Evolutionary conservation across 2,888 invertebrate genomes (phyloP), one percentile per base, ranked within the genome.

Genomic region (Elysia crispata): DNA sequence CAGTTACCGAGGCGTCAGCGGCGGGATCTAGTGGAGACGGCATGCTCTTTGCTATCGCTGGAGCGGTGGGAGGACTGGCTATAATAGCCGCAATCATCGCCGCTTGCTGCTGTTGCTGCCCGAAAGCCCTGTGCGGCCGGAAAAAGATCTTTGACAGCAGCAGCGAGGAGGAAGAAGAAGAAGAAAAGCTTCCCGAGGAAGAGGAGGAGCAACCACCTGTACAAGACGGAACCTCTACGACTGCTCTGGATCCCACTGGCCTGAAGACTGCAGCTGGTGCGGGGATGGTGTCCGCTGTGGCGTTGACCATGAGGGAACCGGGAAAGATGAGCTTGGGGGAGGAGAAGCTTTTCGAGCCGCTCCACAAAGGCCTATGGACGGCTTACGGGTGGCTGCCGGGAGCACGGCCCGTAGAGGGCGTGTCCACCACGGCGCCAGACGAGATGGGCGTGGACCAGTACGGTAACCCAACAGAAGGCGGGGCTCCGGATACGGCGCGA

Each of bases 51-150:
- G 54, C 54, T 13, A 30, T 25, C 11, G 73, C 54, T n/a, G 73
- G 54, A 1, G 73, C 73, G 13, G 73, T 18, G 25, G 73, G 73
- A 5, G 50, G 50, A 1, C n/a, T 73, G 11, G 18, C 25, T 1
- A 15, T 50, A 3, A n/a, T 54, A 6, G 73, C 73, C 8, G 54
- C 54, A 13, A 15, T 73, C 8, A 11, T 54, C 3, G 73, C 73
- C 23, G 73, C 73, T 1, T 73, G 73, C 23, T 73, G 73, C 73
- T 73, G 73, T 30, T 73, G 73, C 31, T 73, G 73, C 30, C 73
- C 31, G 1, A 73, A 73, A 30, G 73, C 73, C 6, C 15, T 73
- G 8, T 54, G n/a, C 25, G 73, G 50, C 54, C 49, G 73, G 28
- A 73, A 73, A 25, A 73, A 73, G 73, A 73, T 73, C 49, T 18